phyloP scores from a whole-genome alignment of 2,113 vertebrate species.

The Acrocephalus kingi region DNA sequence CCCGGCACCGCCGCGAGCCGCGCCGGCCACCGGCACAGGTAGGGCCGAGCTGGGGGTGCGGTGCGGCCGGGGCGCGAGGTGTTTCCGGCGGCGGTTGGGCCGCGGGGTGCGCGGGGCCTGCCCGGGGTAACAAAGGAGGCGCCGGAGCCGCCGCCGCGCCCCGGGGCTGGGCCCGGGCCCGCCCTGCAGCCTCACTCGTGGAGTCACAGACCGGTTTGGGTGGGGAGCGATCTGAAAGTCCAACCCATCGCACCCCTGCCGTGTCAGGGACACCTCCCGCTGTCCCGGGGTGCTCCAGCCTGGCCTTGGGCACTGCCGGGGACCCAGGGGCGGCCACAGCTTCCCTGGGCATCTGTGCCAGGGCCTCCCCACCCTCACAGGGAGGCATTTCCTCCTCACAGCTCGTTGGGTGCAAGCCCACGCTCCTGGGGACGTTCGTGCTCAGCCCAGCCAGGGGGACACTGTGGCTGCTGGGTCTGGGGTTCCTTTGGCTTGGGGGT shows the following conservation, averaged over 20 bases:
- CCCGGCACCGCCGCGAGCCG: background rate
- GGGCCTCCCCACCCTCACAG: accelerated
- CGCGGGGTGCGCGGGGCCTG: background rate
- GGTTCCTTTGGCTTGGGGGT: background rate
- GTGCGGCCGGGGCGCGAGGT: background rate
- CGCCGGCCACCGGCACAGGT: background rate
- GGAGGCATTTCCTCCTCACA: accelerated
- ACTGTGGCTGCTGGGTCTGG: background rate
- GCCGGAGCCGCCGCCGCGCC: background rate
- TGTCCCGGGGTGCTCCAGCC: accelerated
- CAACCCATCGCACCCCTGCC: background rate
- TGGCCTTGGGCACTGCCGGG: background rate
- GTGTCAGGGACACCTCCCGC: accelerated
- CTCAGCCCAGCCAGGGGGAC: background rate
- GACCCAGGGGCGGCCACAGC: background rate
- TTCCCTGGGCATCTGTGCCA: background rate
- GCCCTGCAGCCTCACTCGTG: accelerated
- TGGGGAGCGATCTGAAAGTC: background rate
- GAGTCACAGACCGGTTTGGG: accelerated
- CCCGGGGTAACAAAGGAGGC: slow-evolving; percentile 4
- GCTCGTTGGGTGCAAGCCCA: accelerated
- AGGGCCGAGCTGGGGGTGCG: background rate
- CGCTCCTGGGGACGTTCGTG: background rate
- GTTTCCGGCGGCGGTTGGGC: background rate
- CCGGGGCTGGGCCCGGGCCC: background rate